Base-by-base conservation (phyloP, 2,113 vertebrate species). In the Melospiza melodia region DNA sequence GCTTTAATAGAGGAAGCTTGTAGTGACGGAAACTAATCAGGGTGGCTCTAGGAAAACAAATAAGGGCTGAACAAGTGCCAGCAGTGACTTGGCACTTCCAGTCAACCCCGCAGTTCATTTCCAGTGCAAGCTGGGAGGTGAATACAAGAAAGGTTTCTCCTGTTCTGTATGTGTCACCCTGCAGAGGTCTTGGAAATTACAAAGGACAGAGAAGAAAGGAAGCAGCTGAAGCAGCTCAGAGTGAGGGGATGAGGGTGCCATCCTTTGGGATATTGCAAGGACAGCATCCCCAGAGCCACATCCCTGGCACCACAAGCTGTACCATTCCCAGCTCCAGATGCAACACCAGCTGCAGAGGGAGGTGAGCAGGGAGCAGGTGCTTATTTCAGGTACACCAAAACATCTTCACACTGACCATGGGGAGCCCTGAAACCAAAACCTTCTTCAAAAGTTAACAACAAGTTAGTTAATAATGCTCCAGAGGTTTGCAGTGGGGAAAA, bases 21-120 rank as follows among this genome's bases (percentile, higher is more conserved):
- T 91, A 96, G 96, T 39, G 84, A 96, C 96, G 97, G 96, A 98
- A 98, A 98, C 97, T 95, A 97, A 97, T 97, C 91, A 84, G 83
- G 28, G 81, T 87, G 88, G 97, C 87, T 94, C 68, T 62, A 95
- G 93, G 89, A 97, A 98, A 98, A 98, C 97, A 98, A 97, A 95
- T 91, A 97, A 95, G 94, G 2, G 3, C 93, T 95, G 88, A 97
- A 80, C 83, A 80, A 88, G 87, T 94, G 97, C 97, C 97, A 97
- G 84, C 97, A 94, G 95, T 94, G 93, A 97, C 93, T 96, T 97
- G 95, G 97, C 96, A 97, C 96, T 96, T 98, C 97, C 90, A 96
- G 87, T 79, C 85, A 93, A 92, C 86, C 93, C 96, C 77, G 76
- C 85, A 96, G 95, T 92, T 95, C 83, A 77, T 94, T 91, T 81